phyloP scores from a whole-genome alignment of 2,888 invertebrate genomes.

The Lasioglossum calceatum region DNA sequence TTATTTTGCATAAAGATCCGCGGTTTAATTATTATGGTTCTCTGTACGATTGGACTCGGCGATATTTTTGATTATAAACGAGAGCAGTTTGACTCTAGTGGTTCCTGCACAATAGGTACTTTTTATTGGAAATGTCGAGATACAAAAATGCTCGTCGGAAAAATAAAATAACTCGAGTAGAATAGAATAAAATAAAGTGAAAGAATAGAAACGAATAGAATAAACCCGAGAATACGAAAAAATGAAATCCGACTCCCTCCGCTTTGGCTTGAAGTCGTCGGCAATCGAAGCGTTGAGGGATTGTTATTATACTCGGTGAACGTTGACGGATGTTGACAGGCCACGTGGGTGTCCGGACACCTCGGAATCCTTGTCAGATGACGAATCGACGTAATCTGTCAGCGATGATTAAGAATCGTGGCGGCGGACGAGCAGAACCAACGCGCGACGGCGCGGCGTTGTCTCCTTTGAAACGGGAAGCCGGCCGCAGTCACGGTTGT shows the following conservation, averaged over 20 bases:
- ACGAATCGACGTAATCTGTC: slow-evolving; percentile 57
- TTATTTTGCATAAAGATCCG: too few species aligned
- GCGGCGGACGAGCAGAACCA: slow-evolving; percentile 54
- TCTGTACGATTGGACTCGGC: background rate
- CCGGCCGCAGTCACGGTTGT: slow-evolving; percentile 36
- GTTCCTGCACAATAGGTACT: too few species aligned
- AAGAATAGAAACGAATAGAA: too few species aligned
- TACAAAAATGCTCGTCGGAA: too few species aligned
- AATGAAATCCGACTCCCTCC: too few species aligned
- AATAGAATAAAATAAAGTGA: too few species aligned
- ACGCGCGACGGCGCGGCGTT: slow-evolving; percentile 59
- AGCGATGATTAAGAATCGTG: slow-evolving; percentile 50
- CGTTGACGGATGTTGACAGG: background rate
- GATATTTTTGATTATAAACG: background rate
- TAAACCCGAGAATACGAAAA: background rate
- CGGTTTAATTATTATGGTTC: background rate
- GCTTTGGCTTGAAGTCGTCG: background rate
- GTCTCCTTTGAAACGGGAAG: slow-evolving; percentile 50
- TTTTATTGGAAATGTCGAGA: too few species aligned
- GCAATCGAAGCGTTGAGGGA: background rate
- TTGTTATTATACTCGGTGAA: background rate
- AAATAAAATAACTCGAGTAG: too few species aligned
- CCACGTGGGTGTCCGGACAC: background rate
- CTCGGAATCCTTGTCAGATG: slow-evolving; percentile 4
- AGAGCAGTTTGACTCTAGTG: too few species aligned